These are phyloP conservation scores for Triplophysa rosa DNA, from an alignment of 2,113 vertebrate species.

Conservation along the genomic window DNA sequence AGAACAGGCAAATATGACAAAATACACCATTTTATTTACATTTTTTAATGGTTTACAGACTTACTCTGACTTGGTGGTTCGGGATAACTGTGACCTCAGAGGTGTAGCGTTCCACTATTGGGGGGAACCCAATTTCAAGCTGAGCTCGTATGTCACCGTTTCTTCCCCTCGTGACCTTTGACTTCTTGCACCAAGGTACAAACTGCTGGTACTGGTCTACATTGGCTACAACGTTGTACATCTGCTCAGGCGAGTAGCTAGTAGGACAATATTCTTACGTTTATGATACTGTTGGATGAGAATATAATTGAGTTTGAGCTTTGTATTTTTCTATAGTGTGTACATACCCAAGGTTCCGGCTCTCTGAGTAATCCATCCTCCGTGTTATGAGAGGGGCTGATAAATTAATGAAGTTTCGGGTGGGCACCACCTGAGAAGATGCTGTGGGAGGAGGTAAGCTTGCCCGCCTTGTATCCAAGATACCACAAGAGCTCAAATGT, in stretches of 20 bases:
- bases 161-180: constrained; percentile 57
- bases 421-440: constrained; percentile 28
- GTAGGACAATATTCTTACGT: background rate
- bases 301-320: background rate
- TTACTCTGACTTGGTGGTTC: constrained; percentile 74
- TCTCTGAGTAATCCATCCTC: constrained; percentile 73
- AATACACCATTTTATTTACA: background rate
- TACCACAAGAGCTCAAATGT: constrained; percentile 56
- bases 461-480: constrained; percentile 40
- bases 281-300: background rate
- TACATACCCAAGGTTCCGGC: constrained; percentile 65
- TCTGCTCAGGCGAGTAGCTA: constrained; percentile 75
- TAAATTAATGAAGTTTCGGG: constrained; percentile 70
- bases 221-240: constrained; percentile 73
- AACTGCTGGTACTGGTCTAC: constrained; percentile 75
- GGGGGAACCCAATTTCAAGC: constrained; percentile 78
- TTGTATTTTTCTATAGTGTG: background rate
- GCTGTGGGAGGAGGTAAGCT: constrained; percentile 36
- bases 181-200: constrained; percentile 80
- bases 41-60: background rate
- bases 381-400: constrained; percentile 54
- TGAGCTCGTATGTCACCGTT: constrained; percentile 58
- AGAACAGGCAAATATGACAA: background rate
- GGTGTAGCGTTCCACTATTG: constrained; percentile 71
- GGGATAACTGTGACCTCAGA: constrained; percentile 74